phyloP scores from a whole-genome alignment of 2,888 invertebrate species.

The Clitarchus hookeri region DNA sequence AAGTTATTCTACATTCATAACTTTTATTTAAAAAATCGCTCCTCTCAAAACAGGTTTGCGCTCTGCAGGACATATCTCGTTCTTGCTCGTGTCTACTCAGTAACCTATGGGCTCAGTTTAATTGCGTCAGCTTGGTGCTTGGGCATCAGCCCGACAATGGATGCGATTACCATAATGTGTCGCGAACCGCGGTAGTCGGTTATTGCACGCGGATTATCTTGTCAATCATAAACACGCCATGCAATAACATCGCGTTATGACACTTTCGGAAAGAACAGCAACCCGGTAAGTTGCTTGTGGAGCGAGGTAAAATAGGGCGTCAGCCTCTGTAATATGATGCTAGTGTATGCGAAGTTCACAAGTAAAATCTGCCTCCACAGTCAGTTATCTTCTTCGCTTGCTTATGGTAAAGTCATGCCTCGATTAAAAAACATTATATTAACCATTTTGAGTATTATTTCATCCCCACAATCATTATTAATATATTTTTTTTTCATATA shows the following conservation, averaged over 20 bases:
- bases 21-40: too few species aligned
- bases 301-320: not conserved
- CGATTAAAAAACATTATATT: too few species aligned
- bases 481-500: too few species aligned
- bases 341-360: too few species aligned
- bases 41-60: too few species aligned
- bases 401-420: too few species aligned
- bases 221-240: not conserved
- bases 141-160: not conserved
- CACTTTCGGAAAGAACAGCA: not conserved
- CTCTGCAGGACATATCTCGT: not conserved
- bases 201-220: conserved; percentile 6
- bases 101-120: conserved; percentile 14
- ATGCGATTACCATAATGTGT: conserved; percentile 4
- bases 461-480: too few species aligned
- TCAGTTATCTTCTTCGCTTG: too few species aligned
- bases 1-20: too few species aligned
- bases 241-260: not conserved
- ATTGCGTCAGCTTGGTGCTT: not conserved
- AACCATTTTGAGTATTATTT: too few species aligned
- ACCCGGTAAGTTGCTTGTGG: not conserved
- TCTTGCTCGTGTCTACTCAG: not conserved
- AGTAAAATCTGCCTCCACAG: too few species aligned
- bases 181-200: not conserved
- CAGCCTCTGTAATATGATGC: not conserved